phyloP scores from a whole-genome alignment of 2,888 invertebrate species.

The Sialis fuliginosa region DNA sequence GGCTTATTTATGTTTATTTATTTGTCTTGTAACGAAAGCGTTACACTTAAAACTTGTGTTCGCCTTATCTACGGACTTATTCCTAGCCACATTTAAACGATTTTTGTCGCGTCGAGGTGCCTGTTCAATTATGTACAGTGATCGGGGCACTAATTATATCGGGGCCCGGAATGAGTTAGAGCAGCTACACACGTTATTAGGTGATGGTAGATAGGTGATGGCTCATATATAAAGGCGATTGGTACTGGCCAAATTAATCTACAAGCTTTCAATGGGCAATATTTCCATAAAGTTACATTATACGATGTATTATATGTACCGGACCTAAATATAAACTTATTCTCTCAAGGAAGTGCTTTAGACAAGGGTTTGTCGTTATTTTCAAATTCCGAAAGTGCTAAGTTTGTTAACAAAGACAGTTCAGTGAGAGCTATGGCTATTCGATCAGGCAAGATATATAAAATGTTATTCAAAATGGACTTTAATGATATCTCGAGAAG shows the following conservation, averaged over 20 bases:
- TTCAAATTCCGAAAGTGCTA: neutral
- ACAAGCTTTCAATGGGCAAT: neutral
- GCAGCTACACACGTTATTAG: no score
- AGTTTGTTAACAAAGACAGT: neutral
- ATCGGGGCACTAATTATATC: no score
- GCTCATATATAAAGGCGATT: slow-evolving; percentile 1
- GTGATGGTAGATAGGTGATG: slow-evolving; percentile 3
- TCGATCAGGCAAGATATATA: neutral
- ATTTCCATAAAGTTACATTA: slow-evolving; percentile 4
- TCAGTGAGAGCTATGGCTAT: neutral
- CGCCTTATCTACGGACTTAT: no score
- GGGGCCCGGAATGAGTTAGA: no score
- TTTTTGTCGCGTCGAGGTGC: no score
- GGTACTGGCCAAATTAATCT: neutral
- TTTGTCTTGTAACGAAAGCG: no score
- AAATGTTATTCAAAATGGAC: neutral
- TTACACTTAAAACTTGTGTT: no score
- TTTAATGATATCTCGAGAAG: neutral
- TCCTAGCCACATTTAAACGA: no score
- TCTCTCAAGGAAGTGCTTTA: slow-evolving; percentile 7
- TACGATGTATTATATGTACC: slow-evolving; percentile 11
- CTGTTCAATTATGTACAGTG: no score
- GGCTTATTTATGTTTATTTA: no score
- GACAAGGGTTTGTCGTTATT: neutral
- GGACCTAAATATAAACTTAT: slow-evolving; percentile 10